Base-by-base conservation (phyloP, 2,888 invertebrate species). In the Cheiracanthium punctorium region DNA sequence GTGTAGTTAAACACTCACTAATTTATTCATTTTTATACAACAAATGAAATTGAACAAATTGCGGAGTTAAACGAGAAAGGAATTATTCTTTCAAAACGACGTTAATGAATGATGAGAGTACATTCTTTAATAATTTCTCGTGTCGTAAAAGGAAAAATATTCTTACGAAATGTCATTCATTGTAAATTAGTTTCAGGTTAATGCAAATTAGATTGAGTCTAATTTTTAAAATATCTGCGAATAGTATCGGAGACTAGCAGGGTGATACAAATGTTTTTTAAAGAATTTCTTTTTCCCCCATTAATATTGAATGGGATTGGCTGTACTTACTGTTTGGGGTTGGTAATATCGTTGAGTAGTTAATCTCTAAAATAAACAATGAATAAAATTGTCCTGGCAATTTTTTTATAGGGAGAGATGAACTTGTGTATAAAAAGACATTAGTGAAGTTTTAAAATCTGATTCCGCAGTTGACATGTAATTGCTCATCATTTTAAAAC, bases 151-250 rank as follows among this genome's bases (percentile, higher is more conserved):
- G 17, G 12, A 17, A n/a, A 24, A 58, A 24, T 7, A 24, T 2
- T 17, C 7, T 14, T 17, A 24, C 24, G 24, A 24, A 24, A 58
- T 58, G 58, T 58, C 58, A 58, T 58, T 58, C 58, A 24, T 24
- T 58, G 58, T 58, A 58, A 58, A 58, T 58, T 58, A 58, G 58
- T 58, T 58, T 58, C 5, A 58, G 14, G 58, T 5, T 58, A 24
- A 24, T 58, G 43, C 17, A 48, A 48, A 48, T 48, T 48, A 48
- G 43, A 12, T 48, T 7, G 14, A 48, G 1, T 7, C 17, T 48
- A 17, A 58, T 58, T 58, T 58, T 17, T 2, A 17, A 24, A 58
- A 58, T 24, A 58, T 20, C 24, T 24, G 20, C 24, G 17, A 58
- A 58, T 17, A 5, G 8, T 2, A 37, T 48, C 17, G 8, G 48